These are phyloP conservation scores for Nymphalis urticae DNA, from an alignment of 2,888 invertebrate genomes.

Conservation along the genomic window DNA sequence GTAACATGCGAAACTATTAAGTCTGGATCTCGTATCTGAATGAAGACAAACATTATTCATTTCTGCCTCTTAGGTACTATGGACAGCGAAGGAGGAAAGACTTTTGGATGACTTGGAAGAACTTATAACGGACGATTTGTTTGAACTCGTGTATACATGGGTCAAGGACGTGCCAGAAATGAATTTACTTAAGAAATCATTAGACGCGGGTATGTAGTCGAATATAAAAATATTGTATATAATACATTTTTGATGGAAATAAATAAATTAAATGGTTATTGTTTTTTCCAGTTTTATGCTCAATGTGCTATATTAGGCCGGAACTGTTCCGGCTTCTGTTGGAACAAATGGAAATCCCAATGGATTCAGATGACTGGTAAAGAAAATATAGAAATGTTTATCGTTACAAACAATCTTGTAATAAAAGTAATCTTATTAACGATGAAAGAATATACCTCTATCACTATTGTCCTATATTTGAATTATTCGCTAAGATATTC, in stretches of 20 bases:
- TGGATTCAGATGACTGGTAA: slow-evolving; percentile 70
- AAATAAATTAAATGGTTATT: slow-evolving; percentile 14
- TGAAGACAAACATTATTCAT: not conserved
- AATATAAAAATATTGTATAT: no score
- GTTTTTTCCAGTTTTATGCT: slow-evolving; percentile 85
- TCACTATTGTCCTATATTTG: no score
- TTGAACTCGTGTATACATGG: slow-evolving; percentile 90
- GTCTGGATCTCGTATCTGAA: no score
- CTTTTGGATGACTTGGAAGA: slow-evolving; percentile 84
- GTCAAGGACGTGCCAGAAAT: slow-evolving; percentile 85
- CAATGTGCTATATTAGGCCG: slow-evolving; percentile 91
- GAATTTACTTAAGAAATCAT: slow-evolving; percentile 88
- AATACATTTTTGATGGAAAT: not conserved
- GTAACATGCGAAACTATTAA: no score
- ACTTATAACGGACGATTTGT: slow-evolving; percentile 87
- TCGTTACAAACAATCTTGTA: no score
- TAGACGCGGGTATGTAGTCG: slow-evolving; percentile 84
- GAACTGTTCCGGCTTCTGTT: slow-evolving; percentile 88
- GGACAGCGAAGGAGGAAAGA: slow-evolving; percentile 84
- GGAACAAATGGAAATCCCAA: slow-evolving; percentile 85
- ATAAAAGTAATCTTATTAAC: no score
- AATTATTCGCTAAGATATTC: no score
- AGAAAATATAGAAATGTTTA: no score
- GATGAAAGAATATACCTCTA: no score
- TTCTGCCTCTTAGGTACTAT: slow-evolving; percentile 59